A percentile compares a stretch with the other conserved stretches of the same genome.
These are phyloP conservation scores for Oxyteleia sp. DNA, from an alignment of 2,888 invertebrate genomes.

Conservation along the genomic window DNA sequence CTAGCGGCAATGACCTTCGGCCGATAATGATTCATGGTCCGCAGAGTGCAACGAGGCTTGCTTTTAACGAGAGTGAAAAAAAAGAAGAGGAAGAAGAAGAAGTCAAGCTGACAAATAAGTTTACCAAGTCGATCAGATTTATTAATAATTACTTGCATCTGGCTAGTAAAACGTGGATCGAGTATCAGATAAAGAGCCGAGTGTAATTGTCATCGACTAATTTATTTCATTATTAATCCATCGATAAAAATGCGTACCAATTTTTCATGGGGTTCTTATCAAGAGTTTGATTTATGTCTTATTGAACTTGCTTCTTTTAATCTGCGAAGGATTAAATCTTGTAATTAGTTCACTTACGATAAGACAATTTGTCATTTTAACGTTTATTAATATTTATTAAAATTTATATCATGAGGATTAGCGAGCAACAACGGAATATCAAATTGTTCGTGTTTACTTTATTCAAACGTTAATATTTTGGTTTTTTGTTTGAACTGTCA, in stretches of 20 bases:
- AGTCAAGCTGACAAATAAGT: slow-evolving; percentile 32
- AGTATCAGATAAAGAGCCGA: slow-evolving; percentile 4
- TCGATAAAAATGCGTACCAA: neutral
- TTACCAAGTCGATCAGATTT: slow-evolving; percentile 38
- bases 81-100: too few species aligned
- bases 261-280: slow-evolving; percentile 1
- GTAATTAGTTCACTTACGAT: neutral
- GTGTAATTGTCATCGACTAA: slow-evolving; percentile 5
- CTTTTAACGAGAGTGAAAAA: slow-evolving; percentile 19
- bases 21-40: slow-evolving; percentile 50
- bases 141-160: slow-evolving; percentile 21
- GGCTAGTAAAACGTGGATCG: slow-evolving; percentile 2
- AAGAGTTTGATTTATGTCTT: neutral
- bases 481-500: too few species aligned
- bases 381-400: too few species aligned
- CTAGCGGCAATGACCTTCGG: slow-evolving; percentile 59
- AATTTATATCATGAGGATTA: too few species aligned
- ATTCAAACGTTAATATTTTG: too few species aligned
- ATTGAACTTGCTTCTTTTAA: neutral
- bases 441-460: too few species aligned
- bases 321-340: neutral
- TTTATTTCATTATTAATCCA: slow-evolving; percentile 10
- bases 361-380: too few species aligned
- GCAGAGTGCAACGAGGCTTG: slow-evolving; percentile 15
- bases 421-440: too few species aligned